These are phyloP conservation scores for Callinectes sapidus DNA, from an alignment of 2,888 invertebrate genomes.

Conservation along the genomic window DNA sequence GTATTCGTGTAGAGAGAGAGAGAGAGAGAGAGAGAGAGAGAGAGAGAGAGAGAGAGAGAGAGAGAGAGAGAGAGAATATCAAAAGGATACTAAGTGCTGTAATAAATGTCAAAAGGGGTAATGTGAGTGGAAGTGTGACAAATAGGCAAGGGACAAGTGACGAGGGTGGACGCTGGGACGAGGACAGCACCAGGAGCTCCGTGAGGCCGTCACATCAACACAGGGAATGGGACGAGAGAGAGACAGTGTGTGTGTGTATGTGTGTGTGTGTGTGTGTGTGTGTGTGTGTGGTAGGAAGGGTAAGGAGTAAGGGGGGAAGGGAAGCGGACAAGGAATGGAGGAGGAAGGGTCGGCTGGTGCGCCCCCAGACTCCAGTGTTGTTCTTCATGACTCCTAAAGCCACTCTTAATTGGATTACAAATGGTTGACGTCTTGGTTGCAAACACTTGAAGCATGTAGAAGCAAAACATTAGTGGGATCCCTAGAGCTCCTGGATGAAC, in stretches of 20 bases:
- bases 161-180: background rate
- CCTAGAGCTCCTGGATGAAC: conserved; percentile 39
- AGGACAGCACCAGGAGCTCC: background rate
- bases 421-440: conserved; percentile 64
- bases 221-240: conserved; percentile 10
- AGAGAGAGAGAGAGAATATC: background rate
- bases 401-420: conserved; percentile 63
- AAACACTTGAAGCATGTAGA: conserved; percentile 65
- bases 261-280: conserved; percentile 42
- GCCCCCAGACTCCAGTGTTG: conserved; percentile 49
- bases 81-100: background rate
- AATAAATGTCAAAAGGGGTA: background rate
- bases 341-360: conserved; percentile 27
- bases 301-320: background rate
- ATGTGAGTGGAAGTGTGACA: background rate
- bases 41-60: conserved; percentile 26
- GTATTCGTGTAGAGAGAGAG: too few species aligned
- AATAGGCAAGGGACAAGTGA: background rate
- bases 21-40: conserved; percentile 11
- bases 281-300: background rate
- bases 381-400: conserved; percentile 59
- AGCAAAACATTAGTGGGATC: conserved; percentile 60
- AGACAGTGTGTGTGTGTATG: background rate
- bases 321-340: conserved; percentile 4
- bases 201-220: background rate